Evolutionary conservation across 2,888 invertebrate genomes (phyloP), one percentile per base, ranked within the genome.

Genomic region (Lasioglossum marginatum): DNA sequence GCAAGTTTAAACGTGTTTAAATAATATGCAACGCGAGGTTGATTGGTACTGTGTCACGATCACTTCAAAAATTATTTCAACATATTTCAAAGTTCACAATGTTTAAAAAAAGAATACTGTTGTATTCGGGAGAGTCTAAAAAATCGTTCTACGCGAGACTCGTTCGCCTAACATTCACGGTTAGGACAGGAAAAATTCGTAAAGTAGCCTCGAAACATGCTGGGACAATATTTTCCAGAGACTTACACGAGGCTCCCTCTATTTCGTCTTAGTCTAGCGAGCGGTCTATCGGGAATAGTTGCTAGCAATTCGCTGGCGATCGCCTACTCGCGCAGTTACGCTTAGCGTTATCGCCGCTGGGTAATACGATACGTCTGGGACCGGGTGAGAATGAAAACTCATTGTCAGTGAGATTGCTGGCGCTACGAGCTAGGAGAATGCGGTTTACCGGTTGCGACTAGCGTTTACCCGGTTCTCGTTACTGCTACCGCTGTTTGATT

Each of bases 391-490:
- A 63, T 31, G 63, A 63, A 63, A 63, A 27, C 63, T 31, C 60
- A 31, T 52, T 52, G 52, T 52, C 52, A 45, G 6, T 12, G 19
- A 4, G 83, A 45, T 68, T 43, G 45, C 48, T 66, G 79, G 74
- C 66, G 82, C 74, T 79, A 79, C 73, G n/a, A 5, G 31, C 31
- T 27, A 63, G 31, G 27, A 40, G 19, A 31, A 31, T 31, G 16
- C 37, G 34, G 40, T 19, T 66, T 66, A 66, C 37, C 68, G 48
- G 16, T 52, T 34, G 43, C 60, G 31, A 79, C 57, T 43, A 16
- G 23, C 73, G 45, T 48, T 83, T 63, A 63, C 63, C 82, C 68
- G n/a, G 52, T 52, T n/a, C n/a, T 52, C n/a, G 52, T 52, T 52
- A 52, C 52, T 52, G 48, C 48, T 48, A 48, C 48, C 48, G 48